Evolutionary conservation across 2,113 vertebrate genomes (phyloP).

Genomic region (Eidolon helvum): DNA sequence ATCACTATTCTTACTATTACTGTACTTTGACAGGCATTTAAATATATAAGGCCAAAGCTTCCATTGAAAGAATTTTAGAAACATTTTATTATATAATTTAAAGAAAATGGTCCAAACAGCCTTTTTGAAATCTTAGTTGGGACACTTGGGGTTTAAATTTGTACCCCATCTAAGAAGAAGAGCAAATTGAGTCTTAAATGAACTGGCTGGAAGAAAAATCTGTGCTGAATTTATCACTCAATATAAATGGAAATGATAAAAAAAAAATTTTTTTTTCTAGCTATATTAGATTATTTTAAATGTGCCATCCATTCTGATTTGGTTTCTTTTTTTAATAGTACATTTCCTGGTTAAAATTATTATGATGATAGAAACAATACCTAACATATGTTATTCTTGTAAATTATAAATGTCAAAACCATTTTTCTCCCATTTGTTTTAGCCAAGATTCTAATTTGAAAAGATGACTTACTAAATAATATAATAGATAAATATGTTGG

Average conservation of each 20-base stretch:
- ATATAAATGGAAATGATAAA: neutral
- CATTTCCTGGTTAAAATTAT: neutral
- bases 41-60: neutral
- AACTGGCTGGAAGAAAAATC: neutral
- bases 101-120: neutral
- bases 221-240: neutral
- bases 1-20: neutral
- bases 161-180: neutral
- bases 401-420: neutral
- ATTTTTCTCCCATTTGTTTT: neutral
- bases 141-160: neutral
- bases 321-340: neutral
- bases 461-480: neutral
- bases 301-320: neutral
- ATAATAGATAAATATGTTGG: neutral
- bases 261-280: neutral
- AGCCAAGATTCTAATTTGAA: neutral
- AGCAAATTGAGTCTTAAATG: neutral
- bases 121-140: neutral
- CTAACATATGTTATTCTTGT: neutral
- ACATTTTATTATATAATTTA: neutral
- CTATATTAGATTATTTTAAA: neutral
- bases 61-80: neutral
- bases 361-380: neutral
- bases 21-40: neutral